Evolutionary conservation across 2,113 vertebrate species (phyloP).

Genomic region (Macrotus californicus): DNA sequence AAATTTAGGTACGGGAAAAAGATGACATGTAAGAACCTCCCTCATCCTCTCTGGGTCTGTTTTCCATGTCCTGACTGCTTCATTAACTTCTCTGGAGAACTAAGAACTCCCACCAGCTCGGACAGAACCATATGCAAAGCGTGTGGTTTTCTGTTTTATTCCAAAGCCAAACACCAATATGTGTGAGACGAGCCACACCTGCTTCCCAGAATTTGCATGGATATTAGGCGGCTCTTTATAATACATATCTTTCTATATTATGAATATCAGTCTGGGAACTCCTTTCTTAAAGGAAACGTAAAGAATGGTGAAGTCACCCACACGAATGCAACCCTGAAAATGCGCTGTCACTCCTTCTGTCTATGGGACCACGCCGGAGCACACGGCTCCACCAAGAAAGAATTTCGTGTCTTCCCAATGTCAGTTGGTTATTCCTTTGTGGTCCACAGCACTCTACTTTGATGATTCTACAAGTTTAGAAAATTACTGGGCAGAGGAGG

Average conservation of each 20-base stretch:
- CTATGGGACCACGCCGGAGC: neutral
- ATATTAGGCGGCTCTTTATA: neutral
- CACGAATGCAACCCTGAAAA: neutral
- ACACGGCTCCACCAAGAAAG: neutral
- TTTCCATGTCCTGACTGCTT: neutral
- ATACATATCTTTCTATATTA: neutral
- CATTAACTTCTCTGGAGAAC: neutral
- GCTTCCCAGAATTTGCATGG: neutral
- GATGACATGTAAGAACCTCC: neutral
- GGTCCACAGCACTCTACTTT: neutral
- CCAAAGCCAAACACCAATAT: neutral
- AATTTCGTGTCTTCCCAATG: neutral
- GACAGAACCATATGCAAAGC: neutral
- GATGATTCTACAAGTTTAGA: neutral
- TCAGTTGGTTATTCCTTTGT: neutral
- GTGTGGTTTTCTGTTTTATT: neutral
- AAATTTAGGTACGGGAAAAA: neutral
- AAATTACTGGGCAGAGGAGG: neutral
- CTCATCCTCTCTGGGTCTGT: neutral
- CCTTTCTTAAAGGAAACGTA: neutral
- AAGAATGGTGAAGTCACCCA: neutral
- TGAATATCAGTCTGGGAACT: neutral
- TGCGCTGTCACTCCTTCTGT: neutral
- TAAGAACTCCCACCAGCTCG: neutral
- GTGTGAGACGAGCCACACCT: neutral